Evolutionary conservation across 2,888 invertebrate species (phyloP), one percentile per base, ranked within the genome.

Genomic region (Embidobia sp.): DNA sequence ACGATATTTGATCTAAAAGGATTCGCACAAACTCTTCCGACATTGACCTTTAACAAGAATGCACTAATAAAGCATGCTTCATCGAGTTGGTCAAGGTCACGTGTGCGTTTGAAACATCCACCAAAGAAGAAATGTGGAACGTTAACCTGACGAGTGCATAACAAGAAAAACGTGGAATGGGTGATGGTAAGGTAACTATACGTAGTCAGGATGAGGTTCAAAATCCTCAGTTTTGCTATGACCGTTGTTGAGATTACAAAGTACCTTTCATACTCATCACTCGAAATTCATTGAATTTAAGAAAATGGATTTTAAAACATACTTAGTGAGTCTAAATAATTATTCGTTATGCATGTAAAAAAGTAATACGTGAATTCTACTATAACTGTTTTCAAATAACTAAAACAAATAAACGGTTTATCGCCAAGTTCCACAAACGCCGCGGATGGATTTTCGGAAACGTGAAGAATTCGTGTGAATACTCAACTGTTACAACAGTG

Each of bases 161-260:
- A 59, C 31, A 55, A 72, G 77, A 70, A 66, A 77, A 61, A 55
- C 67, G 53, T 26, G 55, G 69, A 42, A 77, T 59, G 64, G 67
- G 76, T 77, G 64, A 77, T 77, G 76, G 76, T 70, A 77, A 70
- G 37, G 46, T 46, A 27, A 70, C 70, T 64, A 53, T 63, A 40
- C 64, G 61, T 29, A 37, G 44, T 44, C 63, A 37, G 70, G 59
- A 70, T 79, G 69, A 80, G 73, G 81, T 84, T 84, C 81, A 82
- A 83, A 83, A 83, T 83, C 82, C 83, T 87, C 85, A 87, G 87
- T 87, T 86, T 87, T 86, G 81, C 85, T 85, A 85, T 85, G 84
- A 86, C 85, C 85, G 84, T 79, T 84, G 85, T 75, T 79, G 82
- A 78, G 84, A 81, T 84, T 79, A 80, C 81, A 53, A 84, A 78